Percentiles rank a stretch among this genome's conserved stretches.
Evolutionary conservation across 2,888 invertebrate species (phyloP).

Genomic region (Conops quadrifasciatus): DNA sequence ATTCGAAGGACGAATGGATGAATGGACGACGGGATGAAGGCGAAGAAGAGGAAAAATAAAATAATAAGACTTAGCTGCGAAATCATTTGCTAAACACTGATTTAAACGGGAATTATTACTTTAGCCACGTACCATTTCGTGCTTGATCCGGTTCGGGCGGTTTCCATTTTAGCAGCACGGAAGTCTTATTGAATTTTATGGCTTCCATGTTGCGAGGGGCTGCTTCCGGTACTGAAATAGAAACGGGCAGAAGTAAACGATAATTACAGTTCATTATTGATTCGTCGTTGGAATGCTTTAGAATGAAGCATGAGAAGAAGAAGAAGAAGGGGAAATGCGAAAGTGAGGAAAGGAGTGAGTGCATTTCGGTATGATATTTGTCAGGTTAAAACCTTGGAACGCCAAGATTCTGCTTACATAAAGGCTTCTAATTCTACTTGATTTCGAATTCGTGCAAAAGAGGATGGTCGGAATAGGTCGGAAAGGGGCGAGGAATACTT

Average conservation of each 20-base stretch:
- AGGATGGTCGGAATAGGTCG: no score
- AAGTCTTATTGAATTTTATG: conserved; percentile 81
- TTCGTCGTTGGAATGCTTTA: no score
- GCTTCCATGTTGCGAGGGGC: conserved; percentile 87
- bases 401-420: no score
- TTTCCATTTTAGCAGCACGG: conserved; percentile 85
- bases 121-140: conserved; percentile 73
- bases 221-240: conserved; percentile 76
- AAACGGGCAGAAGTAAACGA: conserved; percentile 20
- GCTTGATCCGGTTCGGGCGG: conserved; percentile 75
- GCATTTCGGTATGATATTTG: no score
- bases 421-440: no score
- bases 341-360: no score
- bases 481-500: no score
- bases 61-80: conserved; percentile 26
- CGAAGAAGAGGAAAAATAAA: conserved; percentile 13
- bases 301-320: no score
- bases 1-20: not conserved
- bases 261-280: not conserved
- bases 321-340: no score
- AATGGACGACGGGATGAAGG: conserved; percentile 4
- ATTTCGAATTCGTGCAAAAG: no score
- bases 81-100: not conserved
- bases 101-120: not conserved
- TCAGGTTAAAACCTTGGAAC: no score